Base-by-base conservation (phyloP, 2,113 vertebrate genomes). In the Chamaea fasciata region DNA sequence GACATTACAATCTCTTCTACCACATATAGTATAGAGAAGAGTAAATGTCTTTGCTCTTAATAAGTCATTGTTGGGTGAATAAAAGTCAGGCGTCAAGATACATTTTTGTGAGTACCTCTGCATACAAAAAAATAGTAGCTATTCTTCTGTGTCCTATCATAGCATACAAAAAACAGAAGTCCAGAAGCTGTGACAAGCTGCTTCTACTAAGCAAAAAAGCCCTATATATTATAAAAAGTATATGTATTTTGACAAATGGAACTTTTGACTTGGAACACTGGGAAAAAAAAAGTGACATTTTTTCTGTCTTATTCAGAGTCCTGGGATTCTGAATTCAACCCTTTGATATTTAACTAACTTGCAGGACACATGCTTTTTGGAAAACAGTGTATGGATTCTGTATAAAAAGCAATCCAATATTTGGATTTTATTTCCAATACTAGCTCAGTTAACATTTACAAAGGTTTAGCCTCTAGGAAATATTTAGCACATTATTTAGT, bases 261-360 rank as follows among this genome's bases (percentile, higher is more conserved):
- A 83, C 7, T 28, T 24, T 49, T 30, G 81, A 47, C 27, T 44
- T 92, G 44, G 30, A 94, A 79, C 24, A 55, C 42, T 73, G 27
- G 26, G 60, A 56, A 86, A 79, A 89, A 89, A 88, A 90, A 82
- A 84, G 27, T 27, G 7, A 27, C 46, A 13, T 76, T 89, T 79
- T 44, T 89, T 55, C 37, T 64, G 4, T 50, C 69, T 60, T 65
- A n/a, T 59, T 85, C 67, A 53, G 7, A 77, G 56, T 73, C 22
- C 35, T 47, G 74, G n/a, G 19, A 91, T 83, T 94, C 67, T 59
- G 81, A 92, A 89, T 69, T 90, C 46, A 85, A 42, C 23, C 4
- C 69, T 85, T 42, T 93, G 62, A 83, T 93, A 94, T 80, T 78
- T 96, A 95, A 65, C 39, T 79, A 67, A 59, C 75, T 91, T 91